Conservation (phyloP, 2,113 vertebrate genomes). For the Rhinoderma darwinii region DNA sequence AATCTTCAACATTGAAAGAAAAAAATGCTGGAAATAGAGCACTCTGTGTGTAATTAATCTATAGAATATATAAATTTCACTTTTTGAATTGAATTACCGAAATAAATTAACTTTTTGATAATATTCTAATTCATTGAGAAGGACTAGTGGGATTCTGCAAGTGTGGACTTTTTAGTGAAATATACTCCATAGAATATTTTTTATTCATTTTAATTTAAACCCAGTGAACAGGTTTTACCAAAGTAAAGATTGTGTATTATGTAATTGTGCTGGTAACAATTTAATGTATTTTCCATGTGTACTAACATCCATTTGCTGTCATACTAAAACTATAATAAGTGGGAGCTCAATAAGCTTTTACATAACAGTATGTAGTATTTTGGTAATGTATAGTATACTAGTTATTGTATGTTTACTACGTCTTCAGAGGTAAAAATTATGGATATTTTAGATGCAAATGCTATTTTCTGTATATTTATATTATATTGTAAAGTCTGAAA, state of each 20-base stretch:
- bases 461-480: not conserved
- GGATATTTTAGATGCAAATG: not conserved
- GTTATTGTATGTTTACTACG: slow-evolving; percentile 1
- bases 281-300: not conserved
- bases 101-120: too few species aligned
- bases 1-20: too few species aligned
- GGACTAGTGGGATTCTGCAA: not conserved
- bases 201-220: not conserved
- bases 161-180: not conserved
- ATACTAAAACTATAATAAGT: not conserved
- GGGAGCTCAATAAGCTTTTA: not conserved
- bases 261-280: slow-evolving; percentile 39
- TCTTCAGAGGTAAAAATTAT: not conserved
- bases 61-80: too few species aligned
- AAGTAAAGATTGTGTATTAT: not conserved
- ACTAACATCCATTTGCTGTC: slow-evolving; percentile 7
- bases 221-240: slow-evolving; percentile 6
- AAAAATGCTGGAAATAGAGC: too few species aligned
- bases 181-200: slow-evolving; percentile 1
- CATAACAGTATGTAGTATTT: not conserved
- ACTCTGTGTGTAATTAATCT: too few species aligned
- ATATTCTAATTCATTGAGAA: too few species aligned
- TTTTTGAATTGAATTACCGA: too few species aligned
- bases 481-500: not conserved
- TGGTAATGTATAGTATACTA: not conserved